A percentile compares a stretch with the other conserved stretches of the same genome.
Conservation (phyloP, 2,113 vertebrate species). For the Casuarius casuarius region DNA sequence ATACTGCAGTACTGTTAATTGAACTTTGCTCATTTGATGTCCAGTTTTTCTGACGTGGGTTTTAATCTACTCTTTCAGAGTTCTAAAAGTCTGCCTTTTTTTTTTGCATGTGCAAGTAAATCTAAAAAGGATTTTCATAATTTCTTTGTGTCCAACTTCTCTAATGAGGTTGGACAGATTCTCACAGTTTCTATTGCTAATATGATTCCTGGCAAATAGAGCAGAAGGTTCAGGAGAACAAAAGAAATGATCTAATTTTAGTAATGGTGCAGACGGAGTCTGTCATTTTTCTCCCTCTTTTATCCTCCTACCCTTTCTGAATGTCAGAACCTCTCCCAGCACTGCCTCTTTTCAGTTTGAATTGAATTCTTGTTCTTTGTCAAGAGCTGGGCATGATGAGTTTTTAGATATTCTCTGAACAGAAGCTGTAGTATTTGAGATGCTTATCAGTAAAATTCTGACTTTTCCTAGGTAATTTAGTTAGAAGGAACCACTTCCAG, state of each 20-base stretch:
- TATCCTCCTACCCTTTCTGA: conserved; percentile 53
- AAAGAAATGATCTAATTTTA: conserved; percentile 77
- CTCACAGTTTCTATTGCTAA: conserved; percentile 77
- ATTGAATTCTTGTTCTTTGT: conserved; percentile 65
- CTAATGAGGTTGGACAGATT: conserved; percentile 70
- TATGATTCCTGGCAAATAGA: conserved; percentile 76
- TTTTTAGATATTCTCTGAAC: conserved; percentile 35
- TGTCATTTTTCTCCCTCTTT: conserved; percentile 54
- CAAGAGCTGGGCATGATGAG: neutral
- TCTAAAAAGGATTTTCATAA: conserved; percentile 56
- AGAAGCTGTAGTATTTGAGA: conserved; percentile 27
- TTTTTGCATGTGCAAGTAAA: conserved; percentile 1
- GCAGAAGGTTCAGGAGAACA: conserved; percentile 76
- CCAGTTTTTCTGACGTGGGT: neutral
- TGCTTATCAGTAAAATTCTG: conserved; percentile 17
- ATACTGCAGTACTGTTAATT: conserved; percentile 2
- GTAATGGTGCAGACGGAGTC: conserved; percentile 62
- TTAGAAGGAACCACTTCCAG: neutral
- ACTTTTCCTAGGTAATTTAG: conserved; percentile 45
- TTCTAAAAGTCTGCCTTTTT: neutral
- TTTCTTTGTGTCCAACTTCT: conserved; percentile 50
- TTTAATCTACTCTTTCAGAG: conserved; percentile 13
- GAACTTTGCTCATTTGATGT: conserved; percentile 14
- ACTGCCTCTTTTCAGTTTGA: conserved; percentile 44
- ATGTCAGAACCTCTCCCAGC: conserved; percentile 55